Evolutionary conservation across 2,113 vertebrate genomes (phyloP), one percentile per base, ranked within the genome.

Genomic region (Herpailurus yagouaroundi): DNA sequence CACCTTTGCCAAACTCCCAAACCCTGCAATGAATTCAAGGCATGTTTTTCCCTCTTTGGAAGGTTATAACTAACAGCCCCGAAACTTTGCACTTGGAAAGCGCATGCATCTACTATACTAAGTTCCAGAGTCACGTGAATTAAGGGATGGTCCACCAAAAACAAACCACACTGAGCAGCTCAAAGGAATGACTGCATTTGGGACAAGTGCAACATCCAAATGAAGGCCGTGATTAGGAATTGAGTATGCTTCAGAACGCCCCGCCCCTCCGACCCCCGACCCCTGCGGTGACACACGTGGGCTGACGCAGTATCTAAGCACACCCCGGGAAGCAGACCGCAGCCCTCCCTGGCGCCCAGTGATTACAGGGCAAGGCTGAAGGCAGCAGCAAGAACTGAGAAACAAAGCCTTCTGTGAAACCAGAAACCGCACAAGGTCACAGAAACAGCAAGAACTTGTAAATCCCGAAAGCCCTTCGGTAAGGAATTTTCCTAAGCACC

Each of bases 401-500:
- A 82, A 97, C 95, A 93, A 97, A 96, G 97, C n/a, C 60, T 52
- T 95, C 96, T 11, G 97, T 91, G 96, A 96, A 77, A 92, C n/a
- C 45, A 94, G 74, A 97, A 81, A 97, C 91, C 95, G 0, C 93
- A 86, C 96, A 97, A 98, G 96, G 97, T 96, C 96, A 96, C 86
- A 41, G 80, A 97, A 94, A 92, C 94, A 93, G 92, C 76, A 77
- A 82, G 80, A 94, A 96, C 93, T 86, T 93, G 88, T 79, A 19
- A 91, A 97, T 91, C 89, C 57, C 68, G 1, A 89, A 68, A 95
- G 95, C 25, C 66, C 64, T 94, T 12, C 1, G 3, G 57, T 23
- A 31, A 95, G 92, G 76, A 94, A 92, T 94, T 63, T 97, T n/a
- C 79, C 94, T 25, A 81, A 91, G 41, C 63, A 91, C 92, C 96